A percentile compares a stretch with the other conserved stretches of the same genome.
Conservation (phyloP, 2,888 invertebrate genomes). For the Mesorhabditis spiculigera region DNA sequence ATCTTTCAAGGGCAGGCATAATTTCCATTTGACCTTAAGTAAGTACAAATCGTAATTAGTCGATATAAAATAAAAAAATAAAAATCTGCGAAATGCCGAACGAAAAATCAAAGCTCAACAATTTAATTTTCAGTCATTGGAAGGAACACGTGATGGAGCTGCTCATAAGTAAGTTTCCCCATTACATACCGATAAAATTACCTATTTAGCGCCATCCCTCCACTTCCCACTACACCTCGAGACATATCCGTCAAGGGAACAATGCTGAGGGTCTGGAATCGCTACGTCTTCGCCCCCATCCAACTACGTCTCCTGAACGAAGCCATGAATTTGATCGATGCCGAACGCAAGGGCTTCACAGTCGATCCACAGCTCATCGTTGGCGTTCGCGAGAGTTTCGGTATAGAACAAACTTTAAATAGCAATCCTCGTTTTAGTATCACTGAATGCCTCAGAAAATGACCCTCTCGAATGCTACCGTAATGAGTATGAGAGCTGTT, state of each 20-base stretch:
- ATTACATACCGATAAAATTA: no score
- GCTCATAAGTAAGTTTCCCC: no score
- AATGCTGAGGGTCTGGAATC: constrained; percentile 73
- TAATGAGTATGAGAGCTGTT: constrained; percentile 90
- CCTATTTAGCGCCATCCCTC: no score
- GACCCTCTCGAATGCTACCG: constrained; percentile 92
- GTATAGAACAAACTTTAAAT: constrained; percentile 62
- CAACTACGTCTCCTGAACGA: constrained; percentile 84
- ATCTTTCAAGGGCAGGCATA: not conserved
- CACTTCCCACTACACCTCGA: no score
- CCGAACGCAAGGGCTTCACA: constrained; percentile 92
- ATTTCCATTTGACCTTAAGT: no score
- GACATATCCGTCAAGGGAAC: no score
- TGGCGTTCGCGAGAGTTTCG: constrained; percentile 94
- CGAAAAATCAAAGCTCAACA: no score
- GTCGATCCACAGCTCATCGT: constrained; percentile 96
- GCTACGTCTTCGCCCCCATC: constrained; percentile 90
- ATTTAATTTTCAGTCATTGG: no score
- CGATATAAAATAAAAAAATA: no score
- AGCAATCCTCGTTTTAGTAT: constrained; percentile 68
- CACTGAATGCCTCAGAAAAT: constrained; percentile 85
- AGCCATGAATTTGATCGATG: constrained; percentile 93
- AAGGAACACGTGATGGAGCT: no score
- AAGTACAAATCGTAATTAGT: no score
- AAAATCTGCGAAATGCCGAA: no score